Evolutionary conservation across 2,888 invertebrate genomes (phyloP).

Genomic region (Globia sparganii): DNA sequence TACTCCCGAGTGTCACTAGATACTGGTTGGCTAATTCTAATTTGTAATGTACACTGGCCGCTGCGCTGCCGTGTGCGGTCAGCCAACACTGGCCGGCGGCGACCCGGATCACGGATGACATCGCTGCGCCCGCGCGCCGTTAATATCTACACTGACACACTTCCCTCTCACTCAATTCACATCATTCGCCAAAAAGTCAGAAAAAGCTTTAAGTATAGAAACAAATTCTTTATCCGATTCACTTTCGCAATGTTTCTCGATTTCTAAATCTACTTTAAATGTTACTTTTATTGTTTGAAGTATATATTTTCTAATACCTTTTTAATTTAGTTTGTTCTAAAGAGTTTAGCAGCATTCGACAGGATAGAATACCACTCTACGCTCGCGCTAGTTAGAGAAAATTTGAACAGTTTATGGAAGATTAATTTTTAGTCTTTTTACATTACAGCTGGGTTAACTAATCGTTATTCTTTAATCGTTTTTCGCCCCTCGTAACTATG

Average conservation of each 20-base stretch:
- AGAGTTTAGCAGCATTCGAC: background rate
- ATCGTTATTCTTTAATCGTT: no score
- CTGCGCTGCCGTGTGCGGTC: conserved; percentile 47
- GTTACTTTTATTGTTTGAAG: conserved; percentile 17
- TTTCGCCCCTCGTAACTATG: no score
- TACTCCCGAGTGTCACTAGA: background rate
- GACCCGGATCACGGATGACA: conserved; percentile 87
- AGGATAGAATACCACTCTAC: background rate
- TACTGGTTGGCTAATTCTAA: conserved; percentile 38
- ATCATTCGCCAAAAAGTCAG: conserved; percentile 52
- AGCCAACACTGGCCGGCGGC: conserved; percentile 64
- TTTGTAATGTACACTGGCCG: conserved; percentile 39
- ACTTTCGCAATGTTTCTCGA: conserved; percentile 43
- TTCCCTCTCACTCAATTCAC: conserved; percentile 57
- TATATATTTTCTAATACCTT: background rate
- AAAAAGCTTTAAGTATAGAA: conserved; percentile 37
- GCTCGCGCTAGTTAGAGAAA: background rate
- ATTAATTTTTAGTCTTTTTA: background rate
- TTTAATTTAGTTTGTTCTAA: background rate
- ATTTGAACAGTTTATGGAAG: background rate
- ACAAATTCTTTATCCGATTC: conserved; percentile 36
- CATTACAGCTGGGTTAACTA: no score
- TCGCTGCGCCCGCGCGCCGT: conserved; percentile 73
- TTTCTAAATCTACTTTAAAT: conserved; percentile 38
- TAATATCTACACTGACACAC: conserved; percentile 69